phyloP scores from a whole-genome alignment of 2,797 vertebrate genomes.

The Rousettus madagascariensis region DNA sequence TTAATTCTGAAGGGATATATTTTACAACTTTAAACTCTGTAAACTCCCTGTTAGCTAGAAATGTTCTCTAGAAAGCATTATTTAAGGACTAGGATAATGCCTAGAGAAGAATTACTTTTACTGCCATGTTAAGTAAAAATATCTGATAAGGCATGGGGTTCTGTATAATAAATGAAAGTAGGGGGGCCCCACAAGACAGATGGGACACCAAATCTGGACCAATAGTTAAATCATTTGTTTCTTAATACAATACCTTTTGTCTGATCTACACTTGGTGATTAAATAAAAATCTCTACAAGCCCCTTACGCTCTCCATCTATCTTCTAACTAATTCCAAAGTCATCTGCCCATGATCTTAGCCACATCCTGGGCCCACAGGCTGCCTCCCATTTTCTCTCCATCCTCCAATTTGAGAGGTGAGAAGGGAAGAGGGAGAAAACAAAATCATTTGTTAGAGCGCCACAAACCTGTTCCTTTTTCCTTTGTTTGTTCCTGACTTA shows the following conservation, averaged over 20 bases:
- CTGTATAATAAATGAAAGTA: background rate
- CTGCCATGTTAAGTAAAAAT: background rate
- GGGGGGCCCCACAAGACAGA: background rate
- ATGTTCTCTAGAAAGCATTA: constrained; percentile 22
- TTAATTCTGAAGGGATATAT: background rate
- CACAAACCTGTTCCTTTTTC: background rate
- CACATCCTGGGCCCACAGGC: background rate
- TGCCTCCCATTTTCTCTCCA: too few species aligned
- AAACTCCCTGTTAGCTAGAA: background rate
- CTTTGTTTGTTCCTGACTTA: background rate
- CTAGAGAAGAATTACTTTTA: background rate
- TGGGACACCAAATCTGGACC: background rate
- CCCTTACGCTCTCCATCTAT: background rate
- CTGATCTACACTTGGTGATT: background rate
- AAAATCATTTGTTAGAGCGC: background rate
- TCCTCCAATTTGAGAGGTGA: background rate
- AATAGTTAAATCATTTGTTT: background rate
- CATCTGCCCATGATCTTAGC: background rate
- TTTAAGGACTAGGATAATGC: background rate
- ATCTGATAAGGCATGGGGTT: background rate
- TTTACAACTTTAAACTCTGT: constrained; percentile 16
- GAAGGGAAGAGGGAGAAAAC: background rate
- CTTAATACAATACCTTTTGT: background rate
- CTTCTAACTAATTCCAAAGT: background rate
- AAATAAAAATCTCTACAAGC: background rate